Percentiles rank a stretch among this genome's conserved stretches.
These are phyloP conservation scores for Acanthisitta chloris DNA, from an alignment of 2,113 vertebrate genomes.

Conservation along the genomic window DNA sequence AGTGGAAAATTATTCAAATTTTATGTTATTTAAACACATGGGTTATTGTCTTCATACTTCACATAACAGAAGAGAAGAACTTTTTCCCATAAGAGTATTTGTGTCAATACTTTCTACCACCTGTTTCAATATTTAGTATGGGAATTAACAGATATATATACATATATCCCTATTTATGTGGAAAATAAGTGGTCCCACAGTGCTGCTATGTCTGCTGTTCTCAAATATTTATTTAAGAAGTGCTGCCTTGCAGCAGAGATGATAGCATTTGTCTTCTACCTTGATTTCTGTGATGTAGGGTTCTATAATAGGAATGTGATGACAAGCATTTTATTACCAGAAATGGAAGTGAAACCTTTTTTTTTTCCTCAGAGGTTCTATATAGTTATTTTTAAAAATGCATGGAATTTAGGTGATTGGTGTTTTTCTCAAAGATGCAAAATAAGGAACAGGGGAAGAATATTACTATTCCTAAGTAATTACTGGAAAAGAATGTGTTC, in stretches of 20 bases:
- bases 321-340: not conserved
- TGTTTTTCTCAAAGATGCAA: not conserved
- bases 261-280: fast-evolving
- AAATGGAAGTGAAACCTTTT: not conserved
- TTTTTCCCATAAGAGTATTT: not conserved
- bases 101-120: not conserved
- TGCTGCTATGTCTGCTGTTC: not conserved
- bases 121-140: not conserved
- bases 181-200: not conserved
- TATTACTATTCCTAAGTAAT: not conserved
- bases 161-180: not conserved
- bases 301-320: not conserved
- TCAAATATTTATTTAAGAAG: not conserved
- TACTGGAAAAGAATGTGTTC: not conserved
- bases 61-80: not conserved
- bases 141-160: not conserved
- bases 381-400: not conserved
- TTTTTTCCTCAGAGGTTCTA: not conserved
- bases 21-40: not conserved
- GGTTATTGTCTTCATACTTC: not conserved
- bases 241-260: not conserved
- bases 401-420: not conserved
- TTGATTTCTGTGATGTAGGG: not conserved
- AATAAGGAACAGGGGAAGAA: not conserved
- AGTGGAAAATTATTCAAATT: not conserved